phyloP scores from a whole-genome alignment of 2,888 invertebrate genomes.

The Meta bourneti region DNA sequence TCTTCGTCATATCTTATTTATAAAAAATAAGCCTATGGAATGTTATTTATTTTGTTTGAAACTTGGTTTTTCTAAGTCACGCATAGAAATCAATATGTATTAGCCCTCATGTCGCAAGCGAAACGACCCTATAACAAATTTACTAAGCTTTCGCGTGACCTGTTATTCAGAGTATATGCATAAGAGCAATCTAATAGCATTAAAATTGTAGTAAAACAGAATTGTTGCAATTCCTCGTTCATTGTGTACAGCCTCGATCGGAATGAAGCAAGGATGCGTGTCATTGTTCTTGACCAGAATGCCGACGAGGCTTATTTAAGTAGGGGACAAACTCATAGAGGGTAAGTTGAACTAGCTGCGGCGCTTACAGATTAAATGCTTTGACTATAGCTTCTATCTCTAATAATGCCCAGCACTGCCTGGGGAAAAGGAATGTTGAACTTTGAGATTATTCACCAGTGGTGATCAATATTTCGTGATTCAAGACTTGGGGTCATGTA shows the following conservation, averaged over 20 bases:
- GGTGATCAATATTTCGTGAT: neutral
- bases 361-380: neutral
- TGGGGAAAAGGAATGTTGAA: neutral
- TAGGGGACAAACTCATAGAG: neutral
- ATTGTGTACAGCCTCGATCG: neutral
- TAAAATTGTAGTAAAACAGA: neutral
- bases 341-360: neutral
- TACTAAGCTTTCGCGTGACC: neutral
- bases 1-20: too few species aligned
- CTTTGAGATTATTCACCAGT: neutral
- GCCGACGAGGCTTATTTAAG: neutral
- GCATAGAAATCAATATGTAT: neutral
- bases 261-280: neutral
- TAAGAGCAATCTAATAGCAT: neutral
- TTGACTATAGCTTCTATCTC: neutral
- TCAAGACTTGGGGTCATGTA: too few species aligned
- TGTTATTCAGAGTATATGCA: neutral
- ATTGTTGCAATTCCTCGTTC: neutral
- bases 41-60: too few species aligned
- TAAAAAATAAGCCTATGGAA: too few species aligned
- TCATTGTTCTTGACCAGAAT: neutral
- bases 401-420: neutral
- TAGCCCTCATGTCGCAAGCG: neutral
- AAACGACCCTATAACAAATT: neutral
- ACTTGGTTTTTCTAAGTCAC: too few species aligned